Evolutionary conservation across 1,140 invertebrate genomes (phyloP), one percentile per base, ranked within the genome.

Genomic region (Riptortus pedestris): DNA sequence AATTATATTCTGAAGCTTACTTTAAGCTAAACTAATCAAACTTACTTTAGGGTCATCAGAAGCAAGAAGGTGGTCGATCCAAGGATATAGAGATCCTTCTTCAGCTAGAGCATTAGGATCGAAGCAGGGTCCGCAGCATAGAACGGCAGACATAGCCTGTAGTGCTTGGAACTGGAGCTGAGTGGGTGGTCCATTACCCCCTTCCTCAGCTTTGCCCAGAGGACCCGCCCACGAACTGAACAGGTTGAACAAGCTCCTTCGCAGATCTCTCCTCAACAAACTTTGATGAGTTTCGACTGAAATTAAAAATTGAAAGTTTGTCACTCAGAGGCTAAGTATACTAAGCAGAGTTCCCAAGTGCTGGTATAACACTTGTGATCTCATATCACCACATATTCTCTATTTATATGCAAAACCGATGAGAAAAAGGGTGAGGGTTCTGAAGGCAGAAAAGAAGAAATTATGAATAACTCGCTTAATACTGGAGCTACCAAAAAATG

Each of bases 61-160:
- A 29, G 86, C 85, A 0, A 99, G 75, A 64, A 99, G 79, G 67
- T 88, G 81, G 74, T 96, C 91, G 43, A 99, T 76, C 94, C 95
- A 98, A 51, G 87, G 82, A 75, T 96, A 98, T 33, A 97, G 83
- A 66, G 79, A 76, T 0, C 87, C 85, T 66, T 95, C 93, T 73
- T 99, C 96, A 70, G 91, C 88, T 0, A 91, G 83, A 33, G 85
- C 86, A 60, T 83, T 80, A 0, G 86, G 80, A 71, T 96, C 91
- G 75, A 98, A 98, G 69, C 92, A 90, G 1, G 93, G 86, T 0
- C 96, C 96, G 76, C 94, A 97, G 72, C 92, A 96, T 0, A 98
- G 79, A 1, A 98, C 78, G 28, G 91, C 87, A 65, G 91, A 93
- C 90, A 98, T 96, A 4, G 96, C 93, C 79, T 91, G 85, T 1